Conservation (phyloP, 2,113 vertebrate species). For the Charadrius vociferus region DNA sequence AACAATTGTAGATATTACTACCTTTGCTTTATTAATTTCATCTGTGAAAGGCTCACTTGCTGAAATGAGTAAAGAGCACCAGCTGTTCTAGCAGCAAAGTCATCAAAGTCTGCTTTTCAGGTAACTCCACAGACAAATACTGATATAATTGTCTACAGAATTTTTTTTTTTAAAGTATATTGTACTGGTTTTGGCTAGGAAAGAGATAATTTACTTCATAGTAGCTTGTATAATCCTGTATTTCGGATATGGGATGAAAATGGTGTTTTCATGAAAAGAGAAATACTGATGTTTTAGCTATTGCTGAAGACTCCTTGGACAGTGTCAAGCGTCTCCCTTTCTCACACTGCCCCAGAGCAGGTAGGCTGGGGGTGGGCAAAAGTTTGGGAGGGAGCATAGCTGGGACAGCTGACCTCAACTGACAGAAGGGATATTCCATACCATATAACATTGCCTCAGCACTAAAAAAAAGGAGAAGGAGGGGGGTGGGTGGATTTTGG, state of each 20-base stretch:
- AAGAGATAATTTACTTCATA: not conserved
- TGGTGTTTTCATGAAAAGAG: not conserved
- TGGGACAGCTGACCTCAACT: not conserved
- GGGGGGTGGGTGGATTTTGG: not conserved
- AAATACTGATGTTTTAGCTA: not conserved
- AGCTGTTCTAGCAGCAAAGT: not conserved
- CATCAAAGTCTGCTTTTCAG: not conserved
- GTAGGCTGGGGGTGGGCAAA: not conserved
- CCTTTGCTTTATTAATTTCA: not conserved
- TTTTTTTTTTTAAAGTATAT: not conserved
- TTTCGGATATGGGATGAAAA: not conserved
- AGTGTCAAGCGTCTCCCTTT: not conserved
- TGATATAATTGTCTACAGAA: not conserved
- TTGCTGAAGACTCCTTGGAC: not conserved
- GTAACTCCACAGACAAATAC: not conserved
- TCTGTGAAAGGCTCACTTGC: not conserved
- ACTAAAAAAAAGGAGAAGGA: not conserved
- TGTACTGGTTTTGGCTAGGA: not conserved
- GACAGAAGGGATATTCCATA: not conserved
- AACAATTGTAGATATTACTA: not conserved
- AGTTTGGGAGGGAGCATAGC: not conserved
- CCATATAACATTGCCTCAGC: not conserved
- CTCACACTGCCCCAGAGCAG: not conserved
- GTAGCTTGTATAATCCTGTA: not conserved
- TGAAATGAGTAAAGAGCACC: not conserved